A percentile compares a stretch with the other conserved stretches of the same genome.
Conservation (phyloP, 2,797 vertebrate species). For the Enteromius viviparus region DNA sequence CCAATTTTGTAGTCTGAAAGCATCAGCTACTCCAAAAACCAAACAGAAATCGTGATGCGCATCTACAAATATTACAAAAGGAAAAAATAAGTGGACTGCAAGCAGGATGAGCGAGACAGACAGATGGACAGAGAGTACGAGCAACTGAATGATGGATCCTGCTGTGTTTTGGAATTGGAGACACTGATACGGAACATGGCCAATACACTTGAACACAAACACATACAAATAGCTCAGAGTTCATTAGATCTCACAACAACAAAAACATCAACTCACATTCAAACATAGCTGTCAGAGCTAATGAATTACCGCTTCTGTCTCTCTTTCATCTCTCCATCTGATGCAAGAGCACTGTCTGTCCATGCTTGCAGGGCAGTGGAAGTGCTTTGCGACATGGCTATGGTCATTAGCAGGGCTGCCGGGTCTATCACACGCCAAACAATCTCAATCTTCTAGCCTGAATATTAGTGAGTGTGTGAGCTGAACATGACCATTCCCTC, state of each 20-base stretch:
- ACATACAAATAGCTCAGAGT: slow-evolving; percentile 15
- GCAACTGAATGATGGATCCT: slow-evolving; percentile 4
- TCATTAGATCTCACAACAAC: slow-evolving; percentile 23
- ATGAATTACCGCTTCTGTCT: slow-evolving; percentile 26
- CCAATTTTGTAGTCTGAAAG: slow-evolving; percentile 58
- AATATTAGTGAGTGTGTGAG: slow-evolving; percentile 61
- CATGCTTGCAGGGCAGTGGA: slow-evolving; percentile 15
- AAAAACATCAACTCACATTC: slow-evolving; percentile 18
- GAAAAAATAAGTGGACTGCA: slow-evolving; percentile 13
- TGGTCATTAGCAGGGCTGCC: slow-evolving; percentile 67
- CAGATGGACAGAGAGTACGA: slow-evolving; percentile 16
- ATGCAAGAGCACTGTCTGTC: slow-evolving; percentile 1
- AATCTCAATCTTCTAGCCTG: slow-evolving; percentile 65
- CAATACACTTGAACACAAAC: slow-evolving; percentile 2
- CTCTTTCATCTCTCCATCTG: slow-evolving; percentile 12
- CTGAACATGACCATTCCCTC: slow-evolving; percentile 50
- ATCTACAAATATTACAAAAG: neutral
- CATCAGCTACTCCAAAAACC: neutral
- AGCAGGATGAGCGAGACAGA: neutral
- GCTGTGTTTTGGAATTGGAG: slow-evolving; percentile 32
- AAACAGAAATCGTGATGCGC: neutral
- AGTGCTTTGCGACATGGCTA: slow-evolving; percentile 54
- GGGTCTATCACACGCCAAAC: slow-evolving; percentile 67
- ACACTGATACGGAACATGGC: slow-evolving; percentile 55
- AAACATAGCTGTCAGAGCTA: slow-evolving; percentile 17